Conservation (phyloP, 2,888 invertebrate genomes). For the Dichetophora obliterata region DNA sequence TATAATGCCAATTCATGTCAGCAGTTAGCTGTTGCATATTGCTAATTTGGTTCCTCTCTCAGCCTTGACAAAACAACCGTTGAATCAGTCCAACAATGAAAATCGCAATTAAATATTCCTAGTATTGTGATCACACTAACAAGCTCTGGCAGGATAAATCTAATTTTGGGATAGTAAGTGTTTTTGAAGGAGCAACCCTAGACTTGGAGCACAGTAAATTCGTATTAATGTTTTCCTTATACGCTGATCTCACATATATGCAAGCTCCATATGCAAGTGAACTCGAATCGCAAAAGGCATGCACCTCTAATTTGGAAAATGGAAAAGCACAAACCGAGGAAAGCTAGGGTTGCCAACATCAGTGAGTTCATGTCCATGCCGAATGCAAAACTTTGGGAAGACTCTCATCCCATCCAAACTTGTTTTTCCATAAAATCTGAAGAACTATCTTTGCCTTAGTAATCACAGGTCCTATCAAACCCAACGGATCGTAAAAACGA, state of each 20-base stretch:
- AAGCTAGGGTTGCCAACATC: slow-evolving; percentile 33
- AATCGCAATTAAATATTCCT: not conserved
- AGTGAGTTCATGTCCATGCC: slow-evolving; percentile 29
- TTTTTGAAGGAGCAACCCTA: slow-evolving; percentile 35
- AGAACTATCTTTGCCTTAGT: slow-evolving; percentile 47
- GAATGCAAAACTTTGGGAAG: slow-evolving; percentile 16
- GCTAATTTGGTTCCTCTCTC: slow-evolving; percentile 34
- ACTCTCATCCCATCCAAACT: slow-evolving; percentile 32
- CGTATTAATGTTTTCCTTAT: not conserved
- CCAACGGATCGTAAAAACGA: slow-evolving; percentile 17
- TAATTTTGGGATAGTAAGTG: not conserved
- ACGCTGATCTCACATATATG: slow-evolving; percentile 39
- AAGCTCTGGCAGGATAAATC: slow-evolving; percentile 14
- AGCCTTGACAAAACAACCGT: slow-evolving; percentile 43
- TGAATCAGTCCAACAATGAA: slow-evolving; percentile 41
- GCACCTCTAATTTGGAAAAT: slow-evolving; percentile 26
- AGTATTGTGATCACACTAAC: not conserved
- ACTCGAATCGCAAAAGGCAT: slow-evolving; percentile 43
- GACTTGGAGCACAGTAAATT: slow-evolving; percentile 43
- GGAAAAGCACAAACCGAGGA: slow-evolving; percentile 56
- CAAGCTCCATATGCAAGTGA: slow-evolving; percentile 41
- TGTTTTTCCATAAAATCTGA: slow-evolving; percentile 42
- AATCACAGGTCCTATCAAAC: slow-evolving; percentile 43
- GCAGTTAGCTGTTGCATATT: slow-evolving; percentile 32
- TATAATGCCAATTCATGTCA: slow-evolving; percentile 18